A percentile compares a stretch with the other conserved stretches of the same genome.
phyloP scores from a whole-genome alignment of 2,113 vertebrate species.

The Nycticryphes semicollaris region DNA sequence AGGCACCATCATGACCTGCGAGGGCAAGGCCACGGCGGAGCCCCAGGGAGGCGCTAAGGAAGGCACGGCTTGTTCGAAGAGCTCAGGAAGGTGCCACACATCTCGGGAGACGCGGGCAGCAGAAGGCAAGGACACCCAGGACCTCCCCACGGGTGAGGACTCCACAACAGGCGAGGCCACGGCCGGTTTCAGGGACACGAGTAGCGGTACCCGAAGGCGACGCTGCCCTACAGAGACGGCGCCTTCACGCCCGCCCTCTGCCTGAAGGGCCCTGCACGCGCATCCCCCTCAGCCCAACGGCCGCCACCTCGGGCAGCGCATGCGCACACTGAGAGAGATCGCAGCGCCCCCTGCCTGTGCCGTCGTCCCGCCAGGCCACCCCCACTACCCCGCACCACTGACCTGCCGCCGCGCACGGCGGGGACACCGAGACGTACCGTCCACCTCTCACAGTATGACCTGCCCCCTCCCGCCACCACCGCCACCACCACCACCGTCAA shows the following conservation, averaged over 20 bases:
- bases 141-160: fast-evolving
- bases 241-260: not conserved
- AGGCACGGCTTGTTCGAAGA: fast-evolving
- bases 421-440: not conserved
- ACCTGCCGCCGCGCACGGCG: not conserved
- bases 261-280: not conserved
- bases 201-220: fast-evolving
- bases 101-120: fast-evolving
- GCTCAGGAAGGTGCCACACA: not conserved
- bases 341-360: not conserved
- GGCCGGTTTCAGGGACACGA: fast-evolving
- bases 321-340: not conserved
- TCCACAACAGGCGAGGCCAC: fast-evolving
- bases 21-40: not conserved
- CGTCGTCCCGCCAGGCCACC: too few relatives aligned
- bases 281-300: not conserved
- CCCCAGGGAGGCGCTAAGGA: too few relatives aligned
- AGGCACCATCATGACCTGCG: too few relatives aligned
- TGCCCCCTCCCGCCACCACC: not conserved
- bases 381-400: not conserved
- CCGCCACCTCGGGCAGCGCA: not conserved
- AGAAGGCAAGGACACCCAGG: fast-evolving
- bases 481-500: not conserved
- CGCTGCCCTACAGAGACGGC: fast-evolving
- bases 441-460: not conserved